phyloP scores from a whole-genome alignment of 2,113 vertebrate species.

The Cinclus mexicanus region DNA sequence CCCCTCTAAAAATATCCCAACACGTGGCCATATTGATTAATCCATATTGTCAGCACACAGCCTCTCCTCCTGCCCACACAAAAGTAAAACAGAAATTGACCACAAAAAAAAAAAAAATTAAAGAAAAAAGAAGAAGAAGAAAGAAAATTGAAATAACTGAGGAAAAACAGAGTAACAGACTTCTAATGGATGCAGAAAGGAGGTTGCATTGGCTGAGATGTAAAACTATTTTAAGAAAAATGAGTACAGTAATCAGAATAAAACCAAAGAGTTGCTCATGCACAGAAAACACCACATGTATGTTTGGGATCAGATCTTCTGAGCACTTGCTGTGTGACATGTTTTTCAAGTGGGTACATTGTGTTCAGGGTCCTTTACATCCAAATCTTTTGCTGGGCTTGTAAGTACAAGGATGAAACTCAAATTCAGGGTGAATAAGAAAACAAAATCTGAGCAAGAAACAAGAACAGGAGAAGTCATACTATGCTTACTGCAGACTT shows the following conservation, averaged over 20 bases:
- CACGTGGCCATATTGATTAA: not conserved
- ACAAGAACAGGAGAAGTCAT: not conserved
- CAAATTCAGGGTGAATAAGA: not conserved
- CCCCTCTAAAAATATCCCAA: not conserved
- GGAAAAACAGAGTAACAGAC: not conserved
- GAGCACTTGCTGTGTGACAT: rapidly evolving
- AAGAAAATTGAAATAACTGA: not conserved
- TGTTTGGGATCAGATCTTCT: not conserved
- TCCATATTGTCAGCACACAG: slow-evolving; percentile 20
- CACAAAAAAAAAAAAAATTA: not conserved
- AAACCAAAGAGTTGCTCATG: not conserved
- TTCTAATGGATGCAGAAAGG: not conserved
- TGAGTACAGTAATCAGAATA: not conserved
- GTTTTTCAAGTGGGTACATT: not conserved
- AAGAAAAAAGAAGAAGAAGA: not conserved
- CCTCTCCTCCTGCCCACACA: not conserved
- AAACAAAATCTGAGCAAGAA: not conserved
- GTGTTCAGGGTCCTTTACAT: not conserved
- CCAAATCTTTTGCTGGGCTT: not conserved
- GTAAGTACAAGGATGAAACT: not conserved
- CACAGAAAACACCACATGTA: not conserved
- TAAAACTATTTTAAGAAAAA: not conserved
- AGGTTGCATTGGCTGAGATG: not conserved
- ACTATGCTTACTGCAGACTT: not conserved
- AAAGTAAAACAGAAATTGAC: not conserved